A percentile compares a stretch with the other conserved stretches of the same genome.
These are phyloP conservation scores for Equus przewalskii DNA, from an alignment of 2,113 vertebrate genomes.

Conservation along the genomic window DNA sequence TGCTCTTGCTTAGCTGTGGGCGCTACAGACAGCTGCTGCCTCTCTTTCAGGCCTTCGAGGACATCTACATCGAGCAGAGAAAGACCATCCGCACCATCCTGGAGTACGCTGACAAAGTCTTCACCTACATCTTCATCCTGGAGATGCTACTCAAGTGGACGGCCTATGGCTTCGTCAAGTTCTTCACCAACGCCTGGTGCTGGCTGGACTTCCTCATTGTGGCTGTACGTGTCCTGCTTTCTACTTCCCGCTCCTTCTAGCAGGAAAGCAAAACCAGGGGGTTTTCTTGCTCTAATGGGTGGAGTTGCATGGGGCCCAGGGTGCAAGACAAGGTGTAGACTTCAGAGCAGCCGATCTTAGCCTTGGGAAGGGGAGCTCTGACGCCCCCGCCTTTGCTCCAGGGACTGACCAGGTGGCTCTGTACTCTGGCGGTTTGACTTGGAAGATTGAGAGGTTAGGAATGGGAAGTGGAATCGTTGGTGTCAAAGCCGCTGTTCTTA, in stretches of 20 bases:
- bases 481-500: neutral
- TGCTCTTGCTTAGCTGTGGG: no score
- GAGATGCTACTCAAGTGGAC: conserved; percentile 99
- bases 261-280: neutral
- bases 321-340: no score
- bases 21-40: neutral
- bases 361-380: neutral
- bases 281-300: neutral
- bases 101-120: conserved; percentile 97
- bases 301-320: neutral
- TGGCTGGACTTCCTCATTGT: conserved; percentile 99
- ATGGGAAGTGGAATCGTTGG: neutral
- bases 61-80: conserved; percentile 99
- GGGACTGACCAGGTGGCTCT: neutral
- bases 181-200: conserved; percentile 99
- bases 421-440: neutral
- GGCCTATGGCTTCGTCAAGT: conserved; percentile 98
- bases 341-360: neutral
- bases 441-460: neutral
- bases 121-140: conserved; percentile 99
- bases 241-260: conserved; percentile 20
- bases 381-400: neutral
- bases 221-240: conserved; percentile 94
- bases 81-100: conserved; percentile 96
- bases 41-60: conserved; percentile 95